Evolutionary conservation across 1,140 invertebrate species (phyloP), one percentile per base, ranked within the genome.

Genomic region (Cydia amplana): DNA sequence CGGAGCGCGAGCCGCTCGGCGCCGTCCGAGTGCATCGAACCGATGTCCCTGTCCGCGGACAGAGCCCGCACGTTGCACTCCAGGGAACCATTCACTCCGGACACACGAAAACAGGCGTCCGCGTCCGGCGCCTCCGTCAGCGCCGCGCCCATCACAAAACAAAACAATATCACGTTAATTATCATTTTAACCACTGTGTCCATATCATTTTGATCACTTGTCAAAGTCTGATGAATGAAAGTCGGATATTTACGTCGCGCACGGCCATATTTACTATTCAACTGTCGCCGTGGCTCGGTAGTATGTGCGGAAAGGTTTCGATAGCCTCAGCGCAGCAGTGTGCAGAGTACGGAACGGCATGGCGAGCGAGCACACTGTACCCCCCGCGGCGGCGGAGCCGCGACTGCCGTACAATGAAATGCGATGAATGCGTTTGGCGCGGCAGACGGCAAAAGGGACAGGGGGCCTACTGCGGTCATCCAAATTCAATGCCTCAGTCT

Each of bases 11-110:
- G 88, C 72, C 84, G 85, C 80, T 84, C 84, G 83, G 94, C 94
- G 73, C 94, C 93, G 16, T 96, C 95, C 64, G 95, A 95, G 76
- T 95, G 93, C 80, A 95, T 94, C 80, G 95, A 89, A 85, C 93
- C 93, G 79, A 90, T 87, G 55, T 91, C 84, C 73, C 85, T 82
- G 83, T 91, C 90, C 75, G 89, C 85, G 77, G 93, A 94, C 84
- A 94, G 82, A 73, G 92, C 89, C 76, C 93, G 92, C 75, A 94
- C 92, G 74, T 93, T 93, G 90, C 94, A 94, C 87, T 93, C 93
- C 87, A 94, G 92, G 75, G 76, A 74, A 83, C 85, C 84, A 79
- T 84, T 85, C 82, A 85, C 93, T 85, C 96, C 96, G 74, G 95
- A 93, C 74, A 95, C 95, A 74, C 95, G 95, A 70, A 95, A 94